Evolutionary conservation across 2,888 invertebrate genomes (phyloP), one percentile per base, ranked within the genome.

Genomic region (Pharmacophagus antenor): DNA sequence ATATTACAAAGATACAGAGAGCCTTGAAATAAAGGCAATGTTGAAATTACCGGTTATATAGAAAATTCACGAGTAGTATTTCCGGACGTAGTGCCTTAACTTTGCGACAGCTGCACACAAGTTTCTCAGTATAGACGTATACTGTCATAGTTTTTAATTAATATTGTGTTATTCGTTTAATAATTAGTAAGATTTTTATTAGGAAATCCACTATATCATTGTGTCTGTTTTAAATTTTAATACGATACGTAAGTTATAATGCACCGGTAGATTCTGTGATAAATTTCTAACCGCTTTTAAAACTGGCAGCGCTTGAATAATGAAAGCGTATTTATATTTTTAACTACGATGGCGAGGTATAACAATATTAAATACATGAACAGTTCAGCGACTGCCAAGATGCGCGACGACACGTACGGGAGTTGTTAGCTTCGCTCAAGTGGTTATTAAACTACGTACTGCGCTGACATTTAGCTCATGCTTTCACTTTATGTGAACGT

Each of bases 361-460:
- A 42, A 42, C 17, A 18, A 17, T 17, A 18, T 42, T 15, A 42
- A 42, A 42, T 17, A 42, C 42, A 6, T 42, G 42, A 42, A 42
- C 42, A 42, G 42, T 42, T 42, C 42, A 18, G 42, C 17, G 42
- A 42, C 17, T 42, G 10, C 0, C 7, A 8, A 5, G 42, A 42
- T 31, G 31, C 42, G 42, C 42, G 42, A 17, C 42, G 42, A 42
- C 42, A 18, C 42, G 42, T 42, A 42, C 42, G 18, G 15, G 17
- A 42, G n/a, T 4, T 42, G 42, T 42, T 42, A 42, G 17, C 17
- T 42, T 42, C 42, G 42, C 42, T 42, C 42, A 42, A 42, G 15
- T 17, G 42, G 2, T 42, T 42, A 42, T 42, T 42, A 42, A 42
- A 42, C n/a, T 42, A 42, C 42, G 15, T 15, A 31, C 31, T 17